Evolutionary conservation across 30 jellyfish, hydroid and myxozoan species (phyloP), one percentile per base, ranked within the genome.

Genomic region (Aurelia sp.): DNA sequence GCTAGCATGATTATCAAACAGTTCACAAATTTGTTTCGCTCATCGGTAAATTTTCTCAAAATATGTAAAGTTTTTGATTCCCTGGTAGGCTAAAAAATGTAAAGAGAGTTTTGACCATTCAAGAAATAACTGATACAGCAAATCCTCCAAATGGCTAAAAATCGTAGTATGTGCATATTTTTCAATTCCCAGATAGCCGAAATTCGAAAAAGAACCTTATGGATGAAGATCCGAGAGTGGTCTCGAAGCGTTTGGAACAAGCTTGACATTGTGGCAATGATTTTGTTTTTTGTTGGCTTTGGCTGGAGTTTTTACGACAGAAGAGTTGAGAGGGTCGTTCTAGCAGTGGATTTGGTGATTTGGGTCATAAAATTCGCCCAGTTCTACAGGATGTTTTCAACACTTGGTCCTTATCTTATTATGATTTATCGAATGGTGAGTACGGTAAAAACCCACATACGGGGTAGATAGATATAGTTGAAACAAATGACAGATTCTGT

Each of bases 341-440:
- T 68, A 60, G 97, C 97, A 3, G 37, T 61, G 23, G 97, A 84
- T 40, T 63, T 78, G 44, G 81, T 90, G 18, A 22, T 90, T 37
- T 90, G 92, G 92, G 67, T 67, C 53, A 44, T 78, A 71, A 90
- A 90, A 33, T 60, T 90, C 66, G 82, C 80, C 19, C 97, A 90
- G 76, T 83, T 90, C 62, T 90, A 90, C 74, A 96, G 97, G 16
- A 76, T 90, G 84, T 83, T 85, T 55, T 48, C 62, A 62, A 86
- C 86, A 6, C 89, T 90, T 30, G 97, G 97, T 18, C 97, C 97
- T 6, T 90, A 90, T 48, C 92, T 90, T 63, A 89, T 90, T 70
- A 90, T 90, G 97, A 76, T 90, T n/a, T 74, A 70, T 52, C 30
- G 87, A 76, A 90, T 90, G 97, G 97, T 90, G 55, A 44, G 55